These are phyloP conservation scores for Passerculus sandwichensis DNA, from an alignment of 2,797 vertebrate genomes.

Conservation along the genomic window DNA sequence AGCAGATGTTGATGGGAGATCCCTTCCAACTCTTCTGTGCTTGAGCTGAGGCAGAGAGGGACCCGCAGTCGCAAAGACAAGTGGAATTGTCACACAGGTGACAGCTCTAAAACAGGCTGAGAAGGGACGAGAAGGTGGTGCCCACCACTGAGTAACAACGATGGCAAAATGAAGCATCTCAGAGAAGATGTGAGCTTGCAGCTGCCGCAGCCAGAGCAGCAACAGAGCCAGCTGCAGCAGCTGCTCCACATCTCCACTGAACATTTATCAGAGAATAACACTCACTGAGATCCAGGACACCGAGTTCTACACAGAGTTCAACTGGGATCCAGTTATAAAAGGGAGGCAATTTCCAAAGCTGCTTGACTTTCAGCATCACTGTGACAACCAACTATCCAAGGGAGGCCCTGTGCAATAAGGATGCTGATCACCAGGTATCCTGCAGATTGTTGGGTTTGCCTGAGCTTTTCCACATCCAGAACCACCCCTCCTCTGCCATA, in stretches of 20 bases:
- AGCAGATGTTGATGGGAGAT: background rate
- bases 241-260: background rate
- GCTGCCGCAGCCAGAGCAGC: background rate
- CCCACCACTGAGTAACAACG: background rate
- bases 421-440: background rate
- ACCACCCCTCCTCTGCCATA: background rate
- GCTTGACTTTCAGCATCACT: background rate
- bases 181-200: background rate
- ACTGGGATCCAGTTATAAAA: background rate
- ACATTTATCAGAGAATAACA: background rate
- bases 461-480: background rate
- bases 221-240: background rate
- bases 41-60: background rate
- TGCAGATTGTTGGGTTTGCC: background rate
- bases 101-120: background rate
- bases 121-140: background rate
- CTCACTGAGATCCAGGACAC: background rate
- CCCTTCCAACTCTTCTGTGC: background rate
- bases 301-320: background rate
- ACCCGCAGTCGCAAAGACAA: background rate
- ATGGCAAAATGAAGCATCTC: background rate
- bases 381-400: fast-evolving
- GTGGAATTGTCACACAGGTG: background rate
- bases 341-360: background rate
- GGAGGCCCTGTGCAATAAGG: background rate